Evolutionary conservation across 1,140 invertebrate species (phyloP).

Genomic region (Tribolium madens): DNA sequence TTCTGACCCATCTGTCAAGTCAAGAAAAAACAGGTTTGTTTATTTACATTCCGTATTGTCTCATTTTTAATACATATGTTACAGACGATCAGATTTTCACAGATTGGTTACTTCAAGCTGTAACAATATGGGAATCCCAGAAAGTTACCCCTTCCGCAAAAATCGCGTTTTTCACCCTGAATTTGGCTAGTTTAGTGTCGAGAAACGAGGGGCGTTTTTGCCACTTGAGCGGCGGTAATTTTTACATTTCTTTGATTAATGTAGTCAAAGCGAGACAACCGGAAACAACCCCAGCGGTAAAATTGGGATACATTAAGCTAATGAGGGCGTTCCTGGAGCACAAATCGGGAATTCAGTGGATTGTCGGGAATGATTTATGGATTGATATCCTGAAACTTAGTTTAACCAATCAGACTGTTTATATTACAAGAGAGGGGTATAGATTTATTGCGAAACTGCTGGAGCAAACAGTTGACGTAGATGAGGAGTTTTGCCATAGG

Average conservation of each 20-base stretch:
- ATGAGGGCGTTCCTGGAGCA: slow-evolving; percentile 69
- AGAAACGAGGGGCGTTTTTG: slow-evolving; percentile 65
- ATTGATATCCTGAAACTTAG: slow-evolving; percentile 69
- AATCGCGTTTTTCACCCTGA: slow-evolving; percentile 66
- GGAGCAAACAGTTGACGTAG: slow-evolving; percentile 40
- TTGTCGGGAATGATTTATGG: slow-evolving; percentile 70
- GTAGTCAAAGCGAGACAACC: slow-evolving; percentile 62
- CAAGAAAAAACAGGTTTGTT: slow-evolving; percentile 60
- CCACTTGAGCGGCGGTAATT: slow-evolving; percentile 60
- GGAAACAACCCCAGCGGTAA: slow-evolving; percentile 69
- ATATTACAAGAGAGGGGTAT: slow-evolving; percentile 72
- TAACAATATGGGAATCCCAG: slow-evolving; percentile 53
- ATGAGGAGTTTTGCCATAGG: slow-evolving; percentile 46
- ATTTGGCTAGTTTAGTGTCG: slow-evolving; percentile 66
- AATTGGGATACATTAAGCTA: slow-evolving; percentile 72
- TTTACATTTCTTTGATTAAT: slow-evolving; percentile 64
- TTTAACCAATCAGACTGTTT: slow-evolving; percentile 73
- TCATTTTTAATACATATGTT: slow-evolving; percentile 1
- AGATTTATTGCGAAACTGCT: slow-evolving; percentile 70
- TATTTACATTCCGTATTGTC: background rate
- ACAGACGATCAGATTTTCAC: slow-evolving; percentile 47
- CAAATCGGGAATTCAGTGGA: slow-evolving; percentile 69
- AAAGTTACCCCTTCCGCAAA: slow-evolving; percentile 62
- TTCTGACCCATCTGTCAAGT: slow-evolving; percentile 66
- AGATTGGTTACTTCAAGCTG: slow-evolving; percentile 53